phyloP scores from a whole-genome alignment of 35 echinoderm and acorn worm genomes.

The Holothuria glaberrima region DNA sequence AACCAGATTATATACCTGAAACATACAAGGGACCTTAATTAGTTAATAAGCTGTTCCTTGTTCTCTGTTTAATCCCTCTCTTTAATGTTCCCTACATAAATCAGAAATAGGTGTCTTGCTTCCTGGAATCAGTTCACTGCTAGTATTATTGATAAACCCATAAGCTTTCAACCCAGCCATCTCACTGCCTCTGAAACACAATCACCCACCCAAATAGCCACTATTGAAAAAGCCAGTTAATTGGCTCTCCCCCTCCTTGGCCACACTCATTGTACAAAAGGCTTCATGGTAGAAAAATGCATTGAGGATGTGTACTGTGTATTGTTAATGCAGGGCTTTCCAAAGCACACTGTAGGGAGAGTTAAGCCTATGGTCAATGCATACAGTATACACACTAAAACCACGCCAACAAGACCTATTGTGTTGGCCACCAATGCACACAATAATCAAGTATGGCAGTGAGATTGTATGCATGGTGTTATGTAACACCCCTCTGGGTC shows the following conservation, averaged over 20 bases:
- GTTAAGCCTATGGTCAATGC: slow-evolving; percentile 15
- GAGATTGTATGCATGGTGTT: slow-evolving; percentile 19
- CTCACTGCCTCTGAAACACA: too few species aligned
- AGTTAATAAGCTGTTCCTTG: too few species aligned
- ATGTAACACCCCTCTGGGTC: slow-evolving; percentile 52
- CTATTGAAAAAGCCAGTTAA: not conserved
- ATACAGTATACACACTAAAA: slow-evolving; percentile 5
- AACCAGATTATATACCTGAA: too few species aligned
- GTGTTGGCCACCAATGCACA: slow-evolving; percentile 19
- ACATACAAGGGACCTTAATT: too few species aligned
- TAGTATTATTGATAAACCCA: too few species aligned
- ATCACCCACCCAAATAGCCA: too few species aligned
- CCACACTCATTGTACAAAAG: slow-evolving; percentile 17
- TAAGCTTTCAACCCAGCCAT: too few species aligned
- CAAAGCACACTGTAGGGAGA: not conserved
- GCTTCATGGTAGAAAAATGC: not conserved
- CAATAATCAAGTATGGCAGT: slow-evolving; percentile 27
- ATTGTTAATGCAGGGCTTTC: slow-evolving; percentile 1
- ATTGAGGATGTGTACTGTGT: not conserved
- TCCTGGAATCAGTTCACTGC: too few species aligned
- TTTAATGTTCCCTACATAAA: too few species aligned
- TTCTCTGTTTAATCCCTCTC: too few species aligned
- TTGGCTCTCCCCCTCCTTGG: slow-evolving; percentile 2
- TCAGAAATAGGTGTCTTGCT: too few species aligned
- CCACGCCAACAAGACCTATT: slow-evolving; percentile 38